Conservation (phyloP, 1,140 invertebrate genomes). For the Lasioglossum baleicum region DNA sequence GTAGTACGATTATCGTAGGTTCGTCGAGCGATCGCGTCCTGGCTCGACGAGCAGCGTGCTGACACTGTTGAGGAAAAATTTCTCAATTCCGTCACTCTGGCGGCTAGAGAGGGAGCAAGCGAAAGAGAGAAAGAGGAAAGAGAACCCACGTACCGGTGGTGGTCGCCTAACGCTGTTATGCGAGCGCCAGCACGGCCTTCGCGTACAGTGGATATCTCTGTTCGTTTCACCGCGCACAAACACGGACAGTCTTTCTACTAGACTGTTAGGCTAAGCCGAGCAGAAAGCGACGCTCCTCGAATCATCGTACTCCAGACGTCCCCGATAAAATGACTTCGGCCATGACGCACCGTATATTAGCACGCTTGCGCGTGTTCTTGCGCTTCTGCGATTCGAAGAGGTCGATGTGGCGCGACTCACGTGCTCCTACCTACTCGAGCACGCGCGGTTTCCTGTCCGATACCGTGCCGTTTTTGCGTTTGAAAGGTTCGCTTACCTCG, state of each 20-base stretch:
- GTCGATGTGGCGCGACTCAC: slow-evolving; percentile 13
- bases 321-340: slow-evolving; percentile 6
- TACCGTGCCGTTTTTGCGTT: background rate
- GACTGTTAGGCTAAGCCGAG: background rate
- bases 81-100: background rate
- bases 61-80: slow-evolving; percentile 18
- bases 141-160: slow-evolving; percentile 7
- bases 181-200: background rate
- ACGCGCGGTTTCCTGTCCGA: background rate
- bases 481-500: background rate
- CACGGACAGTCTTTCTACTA: background rate
- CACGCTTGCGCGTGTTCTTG: slow-evolving; percentile 6
- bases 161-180: background rate
- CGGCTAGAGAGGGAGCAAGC: too few relatives aligned
- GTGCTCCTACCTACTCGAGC: background rate
- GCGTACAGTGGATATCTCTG: background rate
- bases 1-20: background rate
- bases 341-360: background rate
- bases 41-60: background rate
- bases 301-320: background rate
- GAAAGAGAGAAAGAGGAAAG: background rate
- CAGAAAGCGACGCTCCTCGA: background rate
- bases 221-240: background rate
- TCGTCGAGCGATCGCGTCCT: background rate
- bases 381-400: background rate